Conservation (phyloP, 2,888 invertebrate genomes). For the Tigriopus californicus region DNA sequence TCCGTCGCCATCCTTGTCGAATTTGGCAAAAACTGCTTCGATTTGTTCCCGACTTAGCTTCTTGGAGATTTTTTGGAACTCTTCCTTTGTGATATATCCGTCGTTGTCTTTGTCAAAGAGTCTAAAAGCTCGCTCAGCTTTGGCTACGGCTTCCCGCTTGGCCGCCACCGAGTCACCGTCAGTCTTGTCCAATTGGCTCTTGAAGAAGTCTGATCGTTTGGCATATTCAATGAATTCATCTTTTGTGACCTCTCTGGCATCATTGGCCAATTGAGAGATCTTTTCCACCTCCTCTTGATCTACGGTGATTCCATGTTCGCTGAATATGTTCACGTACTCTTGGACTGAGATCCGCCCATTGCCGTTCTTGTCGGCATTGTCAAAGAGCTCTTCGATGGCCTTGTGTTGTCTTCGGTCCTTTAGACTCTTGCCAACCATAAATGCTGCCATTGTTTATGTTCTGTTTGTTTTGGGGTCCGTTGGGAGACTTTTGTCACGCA, state of each 20-base stretch:
- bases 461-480: not conserved
- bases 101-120: constrained; percentile 9
- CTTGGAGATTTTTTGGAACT: not conserved
- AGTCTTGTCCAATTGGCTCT: constrained; percentile 3
- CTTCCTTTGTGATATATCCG: constrained; percentile 3
- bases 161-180: not conserved
- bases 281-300: not conserved
- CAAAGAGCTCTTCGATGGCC: constrained; percentile 7
- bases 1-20: constrained; percentile 10
- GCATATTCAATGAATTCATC: not conserved
- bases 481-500: too few relatives aligned
- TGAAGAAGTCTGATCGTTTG: constrained; percentile 3
- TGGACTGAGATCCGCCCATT: not conserved
- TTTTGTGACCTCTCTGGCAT: not conserved
- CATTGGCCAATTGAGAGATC: not conserved
- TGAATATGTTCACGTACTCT: not conserved
- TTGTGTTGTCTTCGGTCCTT: constrained; percentile 3
- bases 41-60: not conserved
- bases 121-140: constrained; percentile 2
- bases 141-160: constrained; percentile 2
- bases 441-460: not conserved
- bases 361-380: constrained; percentile 5
- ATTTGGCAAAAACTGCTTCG: constrained; percentile 9
- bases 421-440: constrained; percentile 4
- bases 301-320: not conserved